phyloP scores from a whole-genome alignment of 2,797 vertebrate genomes.

The Pangasius macronema region DNA sequence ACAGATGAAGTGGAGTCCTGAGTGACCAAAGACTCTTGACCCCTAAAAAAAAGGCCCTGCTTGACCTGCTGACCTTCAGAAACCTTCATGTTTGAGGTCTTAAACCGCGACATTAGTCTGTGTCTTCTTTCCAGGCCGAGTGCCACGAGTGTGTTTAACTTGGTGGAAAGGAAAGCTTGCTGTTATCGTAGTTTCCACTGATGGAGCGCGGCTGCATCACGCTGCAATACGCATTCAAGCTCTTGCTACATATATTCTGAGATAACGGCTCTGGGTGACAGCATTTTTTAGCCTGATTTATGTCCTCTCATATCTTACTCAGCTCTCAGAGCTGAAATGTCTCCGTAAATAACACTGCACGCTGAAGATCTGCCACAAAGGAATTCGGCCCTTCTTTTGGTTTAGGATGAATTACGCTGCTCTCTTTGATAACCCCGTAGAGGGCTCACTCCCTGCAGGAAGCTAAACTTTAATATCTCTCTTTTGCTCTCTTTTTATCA shows the following conservation, averaged over 20 bases:
- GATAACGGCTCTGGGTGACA: conserved; percentile 61
- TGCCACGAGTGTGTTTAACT: conserved; percentile 7
- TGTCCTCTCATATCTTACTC: conserved; percentile 66
- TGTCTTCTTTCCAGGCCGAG: not conserved
- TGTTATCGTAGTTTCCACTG: conserved; percentile 8
- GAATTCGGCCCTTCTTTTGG: conserved; percentile 61
- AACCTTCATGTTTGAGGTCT: conserved; percentile 26
- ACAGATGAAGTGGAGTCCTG: conserved; percentile 22
- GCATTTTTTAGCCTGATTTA: conserved; percentile 70
- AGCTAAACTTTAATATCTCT: conserved; percentile 5
- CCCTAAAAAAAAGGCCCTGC: conserved; percentile 24
- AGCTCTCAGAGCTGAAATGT: conserved; percentile 65
- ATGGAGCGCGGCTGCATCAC: conserved; percentile 27
- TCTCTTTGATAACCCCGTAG: conserved; percentile 56
- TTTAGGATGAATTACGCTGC: conserved; percentile 57
- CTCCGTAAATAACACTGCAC: conserved; percentile 68
- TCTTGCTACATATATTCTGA: conserved; percentile 41
- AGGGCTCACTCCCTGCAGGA: conserved; percentile 37
- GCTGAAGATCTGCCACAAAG: conserved; percentile 58
- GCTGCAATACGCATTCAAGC: conserved; percentile 38
- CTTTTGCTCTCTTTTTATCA: not conserved
- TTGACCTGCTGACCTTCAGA: conserved; percentile 29
- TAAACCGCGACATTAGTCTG: not conserved
- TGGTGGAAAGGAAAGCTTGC: not conserved
- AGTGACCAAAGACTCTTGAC: not conserved